Conservation (phyloP, 2,797 vertebrate genomes). For the Diplodus sargus region DNA sequence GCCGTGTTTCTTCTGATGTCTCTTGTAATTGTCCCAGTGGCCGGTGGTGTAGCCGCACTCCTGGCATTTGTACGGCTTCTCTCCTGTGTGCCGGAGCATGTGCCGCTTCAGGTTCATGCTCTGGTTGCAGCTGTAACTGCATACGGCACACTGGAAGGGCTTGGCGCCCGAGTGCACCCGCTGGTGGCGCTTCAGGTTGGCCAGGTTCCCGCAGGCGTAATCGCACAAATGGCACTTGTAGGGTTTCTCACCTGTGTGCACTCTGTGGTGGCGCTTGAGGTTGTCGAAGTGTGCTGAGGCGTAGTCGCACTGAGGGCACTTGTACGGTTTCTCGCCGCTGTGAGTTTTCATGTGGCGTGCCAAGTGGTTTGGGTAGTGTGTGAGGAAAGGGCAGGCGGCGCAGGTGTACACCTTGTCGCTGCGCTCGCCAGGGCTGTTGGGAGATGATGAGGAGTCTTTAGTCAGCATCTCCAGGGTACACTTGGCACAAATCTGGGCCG, state of each 20-base stretch:
- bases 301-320: constrained; percentile 94
- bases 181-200: constrained; percentile 97
- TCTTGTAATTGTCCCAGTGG: constrained; percentile 99
- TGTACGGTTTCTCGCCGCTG: constrained; percentile 96
- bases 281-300: constrained; percentile 97
- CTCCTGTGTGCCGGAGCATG: constrained; percentile 96
- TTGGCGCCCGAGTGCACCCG: constrained; percentile 97
- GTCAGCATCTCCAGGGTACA: constrained; percentile 92
- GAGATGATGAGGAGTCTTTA: constrained; percentile 80
- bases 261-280: constrained; percentile 96
- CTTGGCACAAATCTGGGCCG: constrained; percentile 91
- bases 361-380: constrained; percentile 97
- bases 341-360: constrained; percentile 99
- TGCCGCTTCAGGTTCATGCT: constrained; percentile 99
- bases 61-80: constrained; percentile 96
- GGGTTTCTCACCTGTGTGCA: constrained; percentile 97
- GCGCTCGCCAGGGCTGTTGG: constrained; percentile 83
- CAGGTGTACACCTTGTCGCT: constrained; percentile 94
- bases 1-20: constrained; percentile 97
- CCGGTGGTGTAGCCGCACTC: constrained; percentile 96
- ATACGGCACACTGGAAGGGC: constrained; percentile 95
- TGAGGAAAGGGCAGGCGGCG: constrained; percentile 93
- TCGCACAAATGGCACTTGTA: constrained; percentile 97
- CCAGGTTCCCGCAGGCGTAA: constrained; percentile 97
- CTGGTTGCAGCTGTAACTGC: constrained; percentile 98